These are phyloP conservation scores for Drosophila athabasca DNA, from an alignment of 1,140 invertebrate species.

Conservation along the genomic window DNA sequence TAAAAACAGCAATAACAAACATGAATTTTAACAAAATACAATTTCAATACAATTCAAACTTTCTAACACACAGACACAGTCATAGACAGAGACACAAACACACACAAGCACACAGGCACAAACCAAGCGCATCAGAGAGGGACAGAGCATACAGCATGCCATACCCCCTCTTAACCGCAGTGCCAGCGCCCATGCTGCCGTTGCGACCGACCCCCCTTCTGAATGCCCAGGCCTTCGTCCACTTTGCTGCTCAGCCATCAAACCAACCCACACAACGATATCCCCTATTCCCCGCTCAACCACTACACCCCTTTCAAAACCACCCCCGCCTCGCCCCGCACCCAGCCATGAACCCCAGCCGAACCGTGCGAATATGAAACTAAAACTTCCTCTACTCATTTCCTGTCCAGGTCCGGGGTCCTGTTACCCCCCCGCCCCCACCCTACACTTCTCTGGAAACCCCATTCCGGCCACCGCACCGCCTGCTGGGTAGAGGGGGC, in stretches of 20 bases:
- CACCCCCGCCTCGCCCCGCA: no score
- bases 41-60: constrained; percentile 83
- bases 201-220: no score
- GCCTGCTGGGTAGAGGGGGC: constrained; percentile 28
- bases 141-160: constrained; percentile 23
- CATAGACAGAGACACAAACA: constrained; percentile 10
- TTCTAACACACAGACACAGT: constrained; percentile 69
- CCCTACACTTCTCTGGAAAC: neutral
- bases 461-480: constrained; percentile 26
- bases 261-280: constrained; percentile 5
- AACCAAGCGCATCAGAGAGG: constrained; percentile 17
- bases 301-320: neutral
- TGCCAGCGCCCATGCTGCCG: constrained; percentile 61
- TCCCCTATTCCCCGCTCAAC: neutral
- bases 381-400: constrained; percentile 82
- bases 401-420: constrained; percentile 47
- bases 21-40: constrained; percentile 83
- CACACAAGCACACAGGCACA: constrained; percentile 5
- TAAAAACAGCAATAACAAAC: constrained; percentile 75
- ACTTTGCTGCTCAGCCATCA: constrained; percentile 10
- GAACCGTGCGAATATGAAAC: constrained; percentile 69
- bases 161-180: constrained; percentile 49
- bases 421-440: neutral
- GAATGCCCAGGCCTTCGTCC: constrained; percentile 5
- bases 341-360: constrained; percentile 2